Evolutionary conservation across 2,797 vertebrate genomes (phyloP).

Genomic region (Crax fasciolata): DNA sequence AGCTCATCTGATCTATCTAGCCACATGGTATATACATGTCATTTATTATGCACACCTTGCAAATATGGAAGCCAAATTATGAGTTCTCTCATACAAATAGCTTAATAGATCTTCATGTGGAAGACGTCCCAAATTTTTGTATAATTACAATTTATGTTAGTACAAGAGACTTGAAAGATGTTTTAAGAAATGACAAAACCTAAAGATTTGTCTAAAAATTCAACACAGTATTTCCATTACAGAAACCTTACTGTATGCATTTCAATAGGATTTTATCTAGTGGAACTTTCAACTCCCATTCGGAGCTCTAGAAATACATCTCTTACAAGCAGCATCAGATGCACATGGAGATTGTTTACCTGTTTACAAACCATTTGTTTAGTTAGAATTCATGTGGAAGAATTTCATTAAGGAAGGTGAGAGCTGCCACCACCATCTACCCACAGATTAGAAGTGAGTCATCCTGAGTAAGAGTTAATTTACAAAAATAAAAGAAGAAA

Average conservation of each 20-base stretch:
- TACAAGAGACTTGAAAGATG: not conserved
- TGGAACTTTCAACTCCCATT: not conserved
- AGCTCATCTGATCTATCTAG: not conserved
- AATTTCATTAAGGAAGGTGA: not conserved
- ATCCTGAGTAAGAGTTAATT: not conserved
- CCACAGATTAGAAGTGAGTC: not conserved
- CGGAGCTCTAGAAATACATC: not conserved
- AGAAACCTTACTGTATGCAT: not conserved
- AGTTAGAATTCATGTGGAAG: not conserved
- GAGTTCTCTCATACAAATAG: not conserved
- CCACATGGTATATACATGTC: too few relatives aligned
- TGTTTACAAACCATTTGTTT: not conserved
- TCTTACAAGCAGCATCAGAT: not conserved
- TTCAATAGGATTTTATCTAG: not conserved
- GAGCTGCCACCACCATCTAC: not conserved
- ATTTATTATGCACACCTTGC: not conserved
- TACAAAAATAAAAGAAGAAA: not conserved
- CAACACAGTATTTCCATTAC: not conserved
- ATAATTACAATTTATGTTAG: not conserved
- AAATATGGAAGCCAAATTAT: not conserved
- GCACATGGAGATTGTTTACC: accelerated
- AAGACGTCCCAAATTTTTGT: not conserved
- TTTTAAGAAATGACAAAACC: not conserved
- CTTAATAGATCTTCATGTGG: not conserved
- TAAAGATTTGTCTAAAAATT: not conserved